Conservation (phyloP, 2,888 invertebrate genomes). For the Cheilosia grossa region DNA sequence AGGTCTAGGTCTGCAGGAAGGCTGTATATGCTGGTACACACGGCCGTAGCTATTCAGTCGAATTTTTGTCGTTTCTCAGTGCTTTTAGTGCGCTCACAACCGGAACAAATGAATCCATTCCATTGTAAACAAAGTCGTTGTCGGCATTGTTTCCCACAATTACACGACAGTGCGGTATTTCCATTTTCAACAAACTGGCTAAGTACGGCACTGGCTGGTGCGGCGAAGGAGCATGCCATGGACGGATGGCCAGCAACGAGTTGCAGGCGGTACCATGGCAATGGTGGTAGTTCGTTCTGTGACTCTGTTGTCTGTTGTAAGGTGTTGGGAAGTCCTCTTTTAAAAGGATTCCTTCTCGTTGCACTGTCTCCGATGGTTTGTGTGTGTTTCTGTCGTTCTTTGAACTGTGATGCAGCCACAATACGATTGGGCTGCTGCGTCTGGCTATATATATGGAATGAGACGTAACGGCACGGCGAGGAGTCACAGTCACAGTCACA, state of each 20-base stretch:
- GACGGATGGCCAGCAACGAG: constrained; percentile 20
- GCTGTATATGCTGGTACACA: constrained; percentile 9
- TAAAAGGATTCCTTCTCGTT: constrained; percentile 36
- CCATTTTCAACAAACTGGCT: constrained; percentile 60
- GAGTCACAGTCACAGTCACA: constrained; percentile 21
- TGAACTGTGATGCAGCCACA: constrained; percentile 59
- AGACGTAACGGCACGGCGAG: not conserved
- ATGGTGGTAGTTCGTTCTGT: constrained; percentile 9
- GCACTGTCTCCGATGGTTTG: constrained; percentile 47
- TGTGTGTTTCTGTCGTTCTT: constrained; percentile 66
- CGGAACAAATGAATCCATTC: constrained; percentile 67
- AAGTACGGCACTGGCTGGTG: too few relatives aligned
- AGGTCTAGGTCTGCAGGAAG: constrained; percentile 62
- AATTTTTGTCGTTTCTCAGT: constrained; percentile 28
- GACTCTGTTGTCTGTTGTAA: constrained; percentile 41
- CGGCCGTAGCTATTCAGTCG: constrained; percentile 25
- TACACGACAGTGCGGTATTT: constrained; percentile 73
- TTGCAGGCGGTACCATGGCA: not conserved
- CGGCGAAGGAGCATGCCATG: not conserved
- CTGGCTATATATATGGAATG: not conserved
- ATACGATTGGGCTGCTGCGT: not conserved
- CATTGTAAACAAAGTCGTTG: constrained; percentile 68
- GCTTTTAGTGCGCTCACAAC: constrained; percentile 46
- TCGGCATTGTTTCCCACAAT: constrained; percentile 74
- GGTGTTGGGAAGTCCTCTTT: constrained; percentile 63